Percentiles rank a stretch among this genome's conserved stretches.
Conservation (phyloP, 2,888 invertebrate genomes). For the Phaonia tiefii region DNA sequence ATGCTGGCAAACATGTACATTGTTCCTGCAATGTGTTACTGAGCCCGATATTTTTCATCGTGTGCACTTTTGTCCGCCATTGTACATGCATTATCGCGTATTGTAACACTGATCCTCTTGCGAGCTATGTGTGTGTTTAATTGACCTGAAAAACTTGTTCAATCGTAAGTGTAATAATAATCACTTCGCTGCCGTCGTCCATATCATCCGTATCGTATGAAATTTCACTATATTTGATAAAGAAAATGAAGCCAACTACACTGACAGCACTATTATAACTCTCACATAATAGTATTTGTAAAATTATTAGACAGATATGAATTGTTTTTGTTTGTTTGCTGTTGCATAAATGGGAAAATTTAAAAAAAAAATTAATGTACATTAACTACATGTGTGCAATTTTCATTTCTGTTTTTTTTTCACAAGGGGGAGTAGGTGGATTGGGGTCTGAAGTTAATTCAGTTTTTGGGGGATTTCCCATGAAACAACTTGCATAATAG, state of each 20-base stretch:
- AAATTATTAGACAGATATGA: neutral
- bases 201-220: slow-evolving; percentile 15
- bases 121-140: neutral
- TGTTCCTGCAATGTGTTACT: too few species aligned
- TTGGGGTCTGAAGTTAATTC: neutral
- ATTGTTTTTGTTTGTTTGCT: neutral
- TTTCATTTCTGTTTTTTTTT: neutral
- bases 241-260: neutral
- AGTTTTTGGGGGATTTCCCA: slow-evolving; percentile 5
- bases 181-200: neutral
- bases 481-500: slow-evolving; percentile 30
- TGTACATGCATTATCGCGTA: too few species aligned
- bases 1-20: too few species aligned
- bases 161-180: neutral
- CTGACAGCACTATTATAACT: slow-evolving; percentile 17
- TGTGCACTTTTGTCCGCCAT: too few species aligned
- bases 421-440: neutral
- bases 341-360: slow-evolving; percentile 10
- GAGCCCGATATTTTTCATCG: too few species aligned
- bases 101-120: too few species aligned
- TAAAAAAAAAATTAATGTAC: slow-evolving; percentile 16
- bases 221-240: slow-evolving; percentile 18
- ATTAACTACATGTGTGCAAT: neutral
- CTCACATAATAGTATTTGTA: slow-evolving; percentile 8
- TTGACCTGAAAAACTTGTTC: slow-evolving; percentile 27